Conservation (phyloP, 1,140 invertebrate genomes). For the Penaeus vannamei region DNA sequence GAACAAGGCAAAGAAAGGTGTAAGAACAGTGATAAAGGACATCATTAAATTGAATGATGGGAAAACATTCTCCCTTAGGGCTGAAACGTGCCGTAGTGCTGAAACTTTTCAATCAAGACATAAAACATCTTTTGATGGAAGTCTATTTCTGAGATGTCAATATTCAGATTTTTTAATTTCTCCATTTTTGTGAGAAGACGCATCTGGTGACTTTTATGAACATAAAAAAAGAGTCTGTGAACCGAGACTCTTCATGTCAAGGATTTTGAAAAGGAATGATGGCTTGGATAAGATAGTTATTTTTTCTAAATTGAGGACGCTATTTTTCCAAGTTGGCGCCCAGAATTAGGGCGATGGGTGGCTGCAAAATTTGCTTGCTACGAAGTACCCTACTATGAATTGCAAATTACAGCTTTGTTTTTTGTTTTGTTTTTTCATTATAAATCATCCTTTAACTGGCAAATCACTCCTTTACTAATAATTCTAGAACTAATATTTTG, state of each 20-base stretch:
- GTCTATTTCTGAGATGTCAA: not conserved
- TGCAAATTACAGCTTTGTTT: too few relatives aligned
- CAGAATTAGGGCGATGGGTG: too few relatives aligned
- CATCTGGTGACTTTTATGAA: not conserved
- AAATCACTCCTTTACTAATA: too few relatives aligned
- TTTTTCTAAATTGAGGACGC: too few relatives aligned
- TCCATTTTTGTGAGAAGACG: not conserved
- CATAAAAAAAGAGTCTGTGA: not conserved
- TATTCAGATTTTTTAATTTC: not conserved
- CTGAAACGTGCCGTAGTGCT: not conserved
- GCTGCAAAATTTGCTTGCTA: too few relatives aligned
- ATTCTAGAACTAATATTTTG: too few relatives aligned
- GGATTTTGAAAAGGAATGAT: not conserved
- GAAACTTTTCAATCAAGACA: not conserved
- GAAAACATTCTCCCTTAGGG: constrained; percentile 1
- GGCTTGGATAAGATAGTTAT: too few relatives aligned
- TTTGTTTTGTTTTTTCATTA: too few relatives aligned
- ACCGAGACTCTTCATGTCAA: not conserved
- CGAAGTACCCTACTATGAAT: too few relatives aligned
- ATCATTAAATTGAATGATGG: not conserved
- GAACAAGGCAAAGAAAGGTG: not conserved
- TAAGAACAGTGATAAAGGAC: not conserved
- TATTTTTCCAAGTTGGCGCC: too few relatives aligned
- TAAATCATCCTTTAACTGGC: too few relatives aligned
- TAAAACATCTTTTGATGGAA: not conserved